Evolutionary conservation across 2,888 invertebrate genomes (phyloP), one percentile per base, ranked within the genome.

Genomic region (Drosophila neotestacea): DNA sequence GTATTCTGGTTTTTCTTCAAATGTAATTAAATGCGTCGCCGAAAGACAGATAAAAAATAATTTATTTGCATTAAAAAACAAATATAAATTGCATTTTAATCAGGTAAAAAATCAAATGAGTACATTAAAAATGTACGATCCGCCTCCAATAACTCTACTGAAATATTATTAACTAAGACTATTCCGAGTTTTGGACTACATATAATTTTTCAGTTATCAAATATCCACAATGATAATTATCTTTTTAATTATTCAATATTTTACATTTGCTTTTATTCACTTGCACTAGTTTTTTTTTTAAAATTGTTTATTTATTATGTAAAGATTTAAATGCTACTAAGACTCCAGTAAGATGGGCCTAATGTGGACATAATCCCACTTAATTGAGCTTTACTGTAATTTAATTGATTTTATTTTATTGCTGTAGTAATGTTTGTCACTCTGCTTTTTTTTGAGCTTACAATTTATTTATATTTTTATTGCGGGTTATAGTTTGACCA

Each of bases 401-500:
- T 65, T 30, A 42, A 54, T 41, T 60, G 22, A 36, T 50, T 51
- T 51, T 11, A 51, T 59, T 65, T 46, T 47, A 54, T 28, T 52
- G 28, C 47, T 11, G 1, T 13, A 34, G 22, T 13, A 27, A 13
- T 55, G 6, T 46, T 46, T 16, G 1, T 9, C 7, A n/a, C 22
- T 38, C 47, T 13, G 22, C 32, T 5, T 16, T 48, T n/a, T 48
- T 44, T 59, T 11, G 39, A n/a, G 48, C 4, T 41, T 10, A 41
- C 41, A 51, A n/a, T 42, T 51, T 61, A 51, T 64, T 48, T 58
- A 58, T 62, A 50, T 78, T 64, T 69, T 69, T 56, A 64, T 64
- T 70, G 65, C 51, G 50, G 62, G 46, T 51, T 42, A 74, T 74
- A 85, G 87, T 90, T 89, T 80, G 80, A 84, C 86, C 91, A 90